Evolutionary conservation across 1,140 invertebrate species (phyloP), one percentile per base, ranked within the genome.

Genomic region (Leptinotarsa texana): DNA sequence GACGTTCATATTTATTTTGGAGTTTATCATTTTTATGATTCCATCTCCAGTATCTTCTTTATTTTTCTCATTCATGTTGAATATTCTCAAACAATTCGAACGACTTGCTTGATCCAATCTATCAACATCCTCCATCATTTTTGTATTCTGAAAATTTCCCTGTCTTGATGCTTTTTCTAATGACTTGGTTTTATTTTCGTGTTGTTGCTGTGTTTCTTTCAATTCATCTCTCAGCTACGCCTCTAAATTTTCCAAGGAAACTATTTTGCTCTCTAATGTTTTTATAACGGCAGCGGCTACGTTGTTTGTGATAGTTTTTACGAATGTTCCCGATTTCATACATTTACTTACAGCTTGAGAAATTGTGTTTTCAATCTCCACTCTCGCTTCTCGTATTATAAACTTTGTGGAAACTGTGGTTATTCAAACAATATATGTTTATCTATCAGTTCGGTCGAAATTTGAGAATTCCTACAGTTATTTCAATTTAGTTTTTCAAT

Each of bases 221-320:
- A 65, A 65, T 65, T 65, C 63, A 18, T 65, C 63, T 65, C 63
- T 65, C 63, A 65, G 21, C 18, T 65, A 21, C 63, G 63, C 63
- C 63, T 24, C 63, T 65, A 6, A 65, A 8, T 13, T 4, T 65
- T 65, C 63, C 21, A 65, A 27, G 21, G 18, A 65, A 22, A 17
- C 13, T 18, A 65, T 17, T 18, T 51, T 51, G 49, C 49, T 51
- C 49, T 51, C 49, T 51, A 51, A 1, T 51, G 6, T 51, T 51
- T 51, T 51, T 13, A 51, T 51, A 51, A 51, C 49, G 4, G 49
- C 49, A 51, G 49, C 6, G 49, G 49, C 48, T 51, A 51, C 48
- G 2, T 3, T 51, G 17, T 51, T 51, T 11, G 48, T 51, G 48
- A 51, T 51, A 51, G 3, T 22, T 51, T 51, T 51, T 51, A 51